phyloP scores from a whole-genome alignment of 2,113 vertebrate genomes.

The Mus spicilegus region DNA sequence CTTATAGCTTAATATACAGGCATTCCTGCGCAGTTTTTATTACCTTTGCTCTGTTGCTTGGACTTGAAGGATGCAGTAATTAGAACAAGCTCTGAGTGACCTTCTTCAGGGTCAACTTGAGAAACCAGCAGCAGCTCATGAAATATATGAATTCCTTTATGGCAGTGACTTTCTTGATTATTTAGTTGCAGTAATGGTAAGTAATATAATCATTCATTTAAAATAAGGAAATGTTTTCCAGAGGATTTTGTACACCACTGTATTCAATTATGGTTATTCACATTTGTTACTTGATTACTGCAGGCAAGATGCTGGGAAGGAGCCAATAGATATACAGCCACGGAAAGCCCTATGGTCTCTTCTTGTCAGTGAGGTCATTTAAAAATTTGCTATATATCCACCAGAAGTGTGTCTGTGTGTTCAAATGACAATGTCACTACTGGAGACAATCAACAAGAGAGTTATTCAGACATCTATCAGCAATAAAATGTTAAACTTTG shows the following conservation, averaged over 20 bases:
- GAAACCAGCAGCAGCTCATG: background rate
- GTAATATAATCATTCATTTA: background rate
- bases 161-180: background rate
- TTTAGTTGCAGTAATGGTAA: background rate
- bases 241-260: background rate
- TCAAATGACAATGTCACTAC: background rate
- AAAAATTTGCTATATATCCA: background rate
- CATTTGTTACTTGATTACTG: background rate
- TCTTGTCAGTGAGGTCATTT: background rate
- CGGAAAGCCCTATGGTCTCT: background rate
- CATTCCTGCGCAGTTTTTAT: constrained; percentile 27
- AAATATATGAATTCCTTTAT: background rate
- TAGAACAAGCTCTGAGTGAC: background rate
- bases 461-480: background rate
- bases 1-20: constrained; percentile 23
- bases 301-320: background rate
- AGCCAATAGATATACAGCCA: background rate
- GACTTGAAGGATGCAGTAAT: background rate
- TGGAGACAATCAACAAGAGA: background rate
- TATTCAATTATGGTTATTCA: background rate
- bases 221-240: background rate
- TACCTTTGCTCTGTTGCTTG: background rate
- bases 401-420: background rate
- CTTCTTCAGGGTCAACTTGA: background rate
- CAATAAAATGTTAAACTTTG: background rate